Base-by-base conservation (phyloP, 1,140 invertebrate species). In the Zophobas atratus region DNA sequence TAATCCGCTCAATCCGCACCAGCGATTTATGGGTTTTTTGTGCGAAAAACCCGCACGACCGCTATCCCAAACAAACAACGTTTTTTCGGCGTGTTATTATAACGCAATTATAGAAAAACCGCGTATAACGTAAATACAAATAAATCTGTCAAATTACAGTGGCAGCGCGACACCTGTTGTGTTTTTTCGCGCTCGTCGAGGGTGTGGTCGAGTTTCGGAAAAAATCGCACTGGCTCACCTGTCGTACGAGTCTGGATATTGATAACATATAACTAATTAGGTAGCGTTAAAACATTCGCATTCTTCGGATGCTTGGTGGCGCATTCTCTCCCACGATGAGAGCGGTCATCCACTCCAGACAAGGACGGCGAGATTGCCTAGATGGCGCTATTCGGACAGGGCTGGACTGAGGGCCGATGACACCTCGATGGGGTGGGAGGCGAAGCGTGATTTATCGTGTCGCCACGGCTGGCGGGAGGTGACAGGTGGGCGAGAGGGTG, bases 201-300 rank as follows among this genome's bases (percentile, higher is more conserved):
- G 3, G 49, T 51, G 49, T 2, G 2, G 49, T 51, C 49, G 49
- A 0, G 43, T 46, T 46, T 46, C 8, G 3, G 43, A 46, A 46
- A 51, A 51, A 67, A 43, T 67, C n/a, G 60, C 60, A 43, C 39
- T 5, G 8, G 60, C 33, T 72, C 70, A 72, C 51, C 70, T 72
- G 46, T 55, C 36, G 41, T 32, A 36, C n/a, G 6, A 34, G 20
- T 38, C 6, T 70, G 39, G 67, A 70, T 70, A 70, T 70, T 8
- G 46, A 53, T 72, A 72, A 72, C n/a, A 72, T 72, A 79, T 51
- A 63, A 75, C 78, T 79, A 79, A 79, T 79, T 79, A 79, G 75
- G 78, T 79, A 79, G 78, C 78, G 78, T 79, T 79, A 79, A 79
- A 79, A 79, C 76, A 79, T 76, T 79, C 75, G 78, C 78, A 79